Conservation (phyloP, 2,113 vertebrate genomes). For the Oreamnos americanus region DNA sequence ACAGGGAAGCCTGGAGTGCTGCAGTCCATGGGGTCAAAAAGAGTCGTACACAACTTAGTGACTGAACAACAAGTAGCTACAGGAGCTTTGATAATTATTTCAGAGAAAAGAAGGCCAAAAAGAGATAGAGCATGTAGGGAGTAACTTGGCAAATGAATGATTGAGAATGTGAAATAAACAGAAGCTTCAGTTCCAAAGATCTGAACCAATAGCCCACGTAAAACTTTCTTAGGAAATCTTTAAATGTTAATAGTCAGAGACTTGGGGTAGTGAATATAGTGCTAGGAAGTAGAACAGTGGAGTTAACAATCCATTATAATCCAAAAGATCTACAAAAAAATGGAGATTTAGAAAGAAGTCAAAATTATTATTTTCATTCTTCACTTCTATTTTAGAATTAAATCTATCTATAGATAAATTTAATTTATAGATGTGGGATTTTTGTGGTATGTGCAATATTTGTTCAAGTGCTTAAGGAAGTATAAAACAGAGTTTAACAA, state of each 20-base stretch:
- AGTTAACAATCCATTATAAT: background rate
- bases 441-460: background rate
- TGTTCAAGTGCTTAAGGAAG: background rate
- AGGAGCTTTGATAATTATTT: background rate
- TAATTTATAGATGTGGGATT: background rate
- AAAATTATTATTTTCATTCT: background rate
- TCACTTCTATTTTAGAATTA: background rate
- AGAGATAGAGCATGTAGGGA: fast-evolving
- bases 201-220: background rate
- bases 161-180: background rate
- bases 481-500: background rate
- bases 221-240: background rate
- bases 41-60: background rate
- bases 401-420: background rate
- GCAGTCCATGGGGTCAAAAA: background rate
- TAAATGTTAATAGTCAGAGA: background rate
- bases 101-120: background rate
- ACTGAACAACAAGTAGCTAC: background rate
- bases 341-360: background rate
- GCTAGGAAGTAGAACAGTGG: background rate
- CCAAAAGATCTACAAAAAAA: background rate
- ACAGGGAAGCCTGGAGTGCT: background rate
- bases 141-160: background rate
- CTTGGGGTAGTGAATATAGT: background rate
- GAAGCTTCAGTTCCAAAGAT: background rate